Evolutionary conservation across 1,140 invertebrate species (phyloP), one percentile per base, ranked within the genome.

Genomic region (Tyrophagus putrescentiae): DNA sequence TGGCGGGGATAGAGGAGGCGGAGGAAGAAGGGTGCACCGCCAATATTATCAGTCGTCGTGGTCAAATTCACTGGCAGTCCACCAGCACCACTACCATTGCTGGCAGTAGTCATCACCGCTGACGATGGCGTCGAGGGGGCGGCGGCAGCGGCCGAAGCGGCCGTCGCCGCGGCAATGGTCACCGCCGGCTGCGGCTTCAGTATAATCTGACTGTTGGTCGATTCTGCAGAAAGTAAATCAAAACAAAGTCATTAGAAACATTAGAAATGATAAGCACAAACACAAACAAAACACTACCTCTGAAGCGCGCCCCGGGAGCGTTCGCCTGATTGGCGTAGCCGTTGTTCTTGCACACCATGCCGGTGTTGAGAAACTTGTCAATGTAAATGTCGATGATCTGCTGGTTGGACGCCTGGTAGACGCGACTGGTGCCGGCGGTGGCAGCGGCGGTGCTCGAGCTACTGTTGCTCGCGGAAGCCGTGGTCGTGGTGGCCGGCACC

Each of bases 351-450:
- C 58, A 50, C 9, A 34, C 31, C 9, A 21, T n/a, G 16, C 61
- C 44, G 18, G 41, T 18, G 39, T 61, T 60, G 9, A 67, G 56
- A 42, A 70, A 65, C 34, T 68, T 67, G 54, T 71, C 71, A 50
- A 73, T 70, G 52, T 71, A 70, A 54, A 70, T 66, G 61, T 73
- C 68, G 50, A 73, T 72, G 18, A 73, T 67, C 33, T 68, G 57
- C 44, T 71, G 71, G 32, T 70, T 58, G 5, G 60, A 57, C 6
- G 52, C 57, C 25, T 54, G 63, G 34, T 48, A 41, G 23, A 36
- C 34, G 16, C 25, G 41, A 41, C 34, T 42, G 18, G 4, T 44
- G 39, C 23, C 23, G 23, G 11, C 56, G 29, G 7, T 36, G 25
- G 11, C 13, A 28, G 9, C 29, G 25, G 13, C 28, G 23, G 21